Conservation (phyloP, 2,113 vertebrate species). For the Chaetodon auriga region DNA sequence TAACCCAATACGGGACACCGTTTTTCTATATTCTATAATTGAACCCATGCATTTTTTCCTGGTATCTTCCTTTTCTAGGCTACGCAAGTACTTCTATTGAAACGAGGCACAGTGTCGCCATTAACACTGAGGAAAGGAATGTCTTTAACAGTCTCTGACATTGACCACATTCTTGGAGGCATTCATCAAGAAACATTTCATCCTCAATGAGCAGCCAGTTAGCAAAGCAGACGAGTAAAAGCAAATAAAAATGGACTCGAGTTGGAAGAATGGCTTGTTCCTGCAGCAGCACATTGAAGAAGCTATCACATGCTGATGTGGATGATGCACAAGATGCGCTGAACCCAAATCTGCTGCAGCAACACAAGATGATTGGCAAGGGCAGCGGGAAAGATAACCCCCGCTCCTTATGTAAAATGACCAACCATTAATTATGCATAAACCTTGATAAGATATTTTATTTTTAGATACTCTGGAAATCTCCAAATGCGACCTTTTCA, state of each 20-base stretch:
- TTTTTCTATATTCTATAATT: background rate
- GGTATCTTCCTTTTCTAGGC: too few species aligned
- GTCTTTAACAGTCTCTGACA: background rate
- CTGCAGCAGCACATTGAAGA: background rate
- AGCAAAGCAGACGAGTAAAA: background rate
- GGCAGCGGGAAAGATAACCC: conserved; percentile 60
- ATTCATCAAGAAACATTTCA: too few species aligned
- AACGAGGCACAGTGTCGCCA: too few species aligned
- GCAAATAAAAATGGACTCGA: background rate
- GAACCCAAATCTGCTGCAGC: conserved; percentile 10
- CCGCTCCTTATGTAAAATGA: conserved; percentile 69
- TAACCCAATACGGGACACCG: background rate
- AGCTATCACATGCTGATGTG: too few species aligned
- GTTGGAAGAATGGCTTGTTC: background rate
- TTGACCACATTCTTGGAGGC: background rate
- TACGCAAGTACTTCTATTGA: background rate
- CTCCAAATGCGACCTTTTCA: conserved; percentile 41
- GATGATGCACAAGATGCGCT: background rate
- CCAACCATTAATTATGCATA: conserved; percentile 75
- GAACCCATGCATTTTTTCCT: background rate
- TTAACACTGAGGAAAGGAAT: background rate
- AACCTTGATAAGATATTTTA: conserved; percentile 69
- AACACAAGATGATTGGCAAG: conserved; percentile 70
- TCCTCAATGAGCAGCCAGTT: background rate
- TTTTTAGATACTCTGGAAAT: conserved; percentile 68